Evolutionary conservation across 2,888 invertebrate species (phyloP).

Genomic region (Eumerus sabulonum): DNA sequence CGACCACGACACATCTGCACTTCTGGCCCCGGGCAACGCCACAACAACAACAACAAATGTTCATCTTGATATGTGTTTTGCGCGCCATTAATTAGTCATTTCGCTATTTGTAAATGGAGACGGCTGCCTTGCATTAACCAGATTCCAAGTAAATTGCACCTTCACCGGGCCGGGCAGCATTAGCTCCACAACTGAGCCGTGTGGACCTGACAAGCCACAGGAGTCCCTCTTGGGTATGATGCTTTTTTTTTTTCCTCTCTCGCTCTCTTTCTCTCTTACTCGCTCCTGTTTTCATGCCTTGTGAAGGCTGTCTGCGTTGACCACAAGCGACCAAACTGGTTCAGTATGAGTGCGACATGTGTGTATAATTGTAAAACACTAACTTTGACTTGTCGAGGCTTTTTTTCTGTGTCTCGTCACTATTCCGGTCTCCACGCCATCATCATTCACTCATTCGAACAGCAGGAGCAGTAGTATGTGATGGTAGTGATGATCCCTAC

Average conservation of each 20-base stretch:
- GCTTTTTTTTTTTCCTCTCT: conserved; percentile 21
- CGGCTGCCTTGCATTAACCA: conserved; percentile 72
- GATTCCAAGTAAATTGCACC: conserved; percentile 71
- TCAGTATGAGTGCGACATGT: conserved; percentile 64
- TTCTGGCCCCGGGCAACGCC: conserved; percentile 5
- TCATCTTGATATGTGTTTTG: conserved; percentile 73
- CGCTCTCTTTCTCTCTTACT: conserved; percentile 1
- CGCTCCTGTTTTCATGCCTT: conserved; percentile 29
- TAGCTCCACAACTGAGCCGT: conserved; percentile 16
- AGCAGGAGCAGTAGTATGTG: neutral
- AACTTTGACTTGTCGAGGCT: conserved; percentile 54
- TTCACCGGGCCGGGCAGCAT: conserved; percentile 30
- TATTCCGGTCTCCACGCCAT: neutral
- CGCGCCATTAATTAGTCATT: conserved; percentile 73
- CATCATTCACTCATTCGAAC: conserved; percentile 32
- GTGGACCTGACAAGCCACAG: conserved; percentile 54
- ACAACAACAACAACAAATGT: conserved; percentile 65
- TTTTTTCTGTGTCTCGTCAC: conserved; percentile 28
- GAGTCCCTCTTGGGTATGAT: conserved; percentile 59
- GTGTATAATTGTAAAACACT: conserved; percentile 68
- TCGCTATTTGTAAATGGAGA: conserved; percentile 72
- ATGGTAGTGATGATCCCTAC: conserved; percentile 27
- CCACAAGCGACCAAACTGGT: conserved; percentile 39
- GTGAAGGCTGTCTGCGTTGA: conserved; percentile 55
- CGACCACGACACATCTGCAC: conserved; percentile 61